Evolutionary conservation across 2,797 vertebrate genomes (phyloP).

Genomic region (Siniperca scherzeri): DNA sequence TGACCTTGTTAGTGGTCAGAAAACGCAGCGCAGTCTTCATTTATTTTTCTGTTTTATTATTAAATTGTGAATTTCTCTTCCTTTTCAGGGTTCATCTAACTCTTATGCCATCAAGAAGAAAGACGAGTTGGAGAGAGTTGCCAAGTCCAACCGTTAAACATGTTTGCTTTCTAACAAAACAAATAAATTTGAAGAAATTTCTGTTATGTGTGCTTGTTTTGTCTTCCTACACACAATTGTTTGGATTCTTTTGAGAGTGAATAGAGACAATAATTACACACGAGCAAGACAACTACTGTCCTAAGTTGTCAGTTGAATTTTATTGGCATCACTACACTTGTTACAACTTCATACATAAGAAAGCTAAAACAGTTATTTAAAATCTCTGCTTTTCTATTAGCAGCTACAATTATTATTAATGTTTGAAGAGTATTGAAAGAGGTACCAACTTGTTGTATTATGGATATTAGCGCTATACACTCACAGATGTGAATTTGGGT

Average conservation of each 20-base stretch:
- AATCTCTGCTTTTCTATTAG: conserved; percentile 23
- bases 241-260: background rate
- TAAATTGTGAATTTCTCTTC: background rate
- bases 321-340: conserved; percentile 32
- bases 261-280: background rate
- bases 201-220: background rate
- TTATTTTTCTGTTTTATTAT: too few species aligned
- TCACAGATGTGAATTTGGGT: background rate
- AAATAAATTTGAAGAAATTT: conserved; percentile 82
- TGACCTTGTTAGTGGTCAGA: background rate
- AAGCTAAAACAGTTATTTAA: conserved; percentile 37
- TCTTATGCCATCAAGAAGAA: conserved; percentile 99
- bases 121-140: conserved; percentile 96
- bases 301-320: conserved; percentile 3
- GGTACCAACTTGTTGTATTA: background rate
- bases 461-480: background rate
- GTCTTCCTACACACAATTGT: background rate
- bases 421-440: background rate
- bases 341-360: conserved; percentile 47
- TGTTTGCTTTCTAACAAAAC: conserved; percentile 76
- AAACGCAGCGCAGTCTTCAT: too few species aligned
- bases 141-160: conserved; percentile 95
- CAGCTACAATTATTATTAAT: conserved; percentile 43
- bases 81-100: conserved; percentile 93
- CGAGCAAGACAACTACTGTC: background rate